A percentile compares a stretch with the other conserved stretches of the same genome.
Evolutionary conservation across 2,888 invertebrate species (phyloP).

Genomic region (Parnassius glacialis): DNA sequence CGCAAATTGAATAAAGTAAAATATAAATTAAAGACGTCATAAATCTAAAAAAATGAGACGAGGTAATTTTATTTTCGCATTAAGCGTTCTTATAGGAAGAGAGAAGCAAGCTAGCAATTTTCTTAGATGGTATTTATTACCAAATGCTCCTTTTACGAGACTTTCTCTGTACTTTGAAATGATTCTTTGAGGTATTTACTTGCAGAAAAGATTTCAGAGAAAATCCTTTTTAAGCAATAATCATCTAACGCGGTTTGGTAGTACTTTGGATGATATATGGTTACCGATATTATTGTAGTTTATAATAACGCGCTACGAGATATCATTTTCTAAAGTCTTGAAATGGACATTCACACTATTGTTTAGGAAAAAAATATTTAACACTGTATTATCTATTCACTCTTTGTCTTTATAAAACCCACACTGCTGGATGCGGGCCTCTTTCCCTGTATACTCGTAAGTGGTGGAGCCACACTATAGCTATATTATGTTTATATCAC

Average conservation of each 20-base stretch:
- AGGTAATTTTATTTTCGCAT: conserved; percentile 18
- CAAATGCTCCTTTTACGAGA: conserved; percentile 7
- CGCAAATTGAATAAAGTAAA: conserved; percentile 8
- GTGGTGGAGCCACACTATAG: too few species aligned
- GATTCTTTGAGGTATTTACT: conserved; percentile 9
- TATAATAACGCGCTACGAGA: too few species aligned
- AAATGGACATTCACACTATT: too few species aligned
- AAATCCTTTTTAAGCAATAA: conserved; percentile 11
- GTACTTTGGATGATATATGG: too few species aligned
- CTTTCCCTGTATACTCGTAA: too few species aligned
- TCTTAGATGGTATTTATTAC: conserved; percentile 18
- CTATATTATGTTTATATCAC: too few species aligned
- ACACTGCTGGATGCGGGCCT: too few species aligned
- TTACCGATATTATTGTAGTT: too few species aligned
- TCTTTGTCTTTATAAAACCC: too few species aligned
- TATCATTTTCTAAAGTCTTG: too few species aligned
- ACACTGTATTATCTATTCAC: too few species aligned
- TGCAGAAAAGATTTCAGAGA: conserved; percentile 1
- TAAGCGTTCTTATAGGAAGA: conserved; percentile 14
- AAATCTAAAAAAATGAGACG: conserved; percentile 18
- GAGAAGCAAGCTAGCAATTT: conserved; percentile 17
- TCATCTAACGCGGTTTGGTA: neutral
- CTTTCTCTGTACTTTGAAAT: conserved; percentile 10
- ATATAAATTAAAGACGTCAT: conserved; percentile 11
- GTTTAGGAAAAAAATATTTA: too few species aligned